A percentile compares a stretch with the other conserved stretches of the same genome.
These are phyloP conservation scores for Lasioglossum baleicum DNA, from an alignment of 1,140 invertebrate genomes.

Conservation along the genomic window DNA sequence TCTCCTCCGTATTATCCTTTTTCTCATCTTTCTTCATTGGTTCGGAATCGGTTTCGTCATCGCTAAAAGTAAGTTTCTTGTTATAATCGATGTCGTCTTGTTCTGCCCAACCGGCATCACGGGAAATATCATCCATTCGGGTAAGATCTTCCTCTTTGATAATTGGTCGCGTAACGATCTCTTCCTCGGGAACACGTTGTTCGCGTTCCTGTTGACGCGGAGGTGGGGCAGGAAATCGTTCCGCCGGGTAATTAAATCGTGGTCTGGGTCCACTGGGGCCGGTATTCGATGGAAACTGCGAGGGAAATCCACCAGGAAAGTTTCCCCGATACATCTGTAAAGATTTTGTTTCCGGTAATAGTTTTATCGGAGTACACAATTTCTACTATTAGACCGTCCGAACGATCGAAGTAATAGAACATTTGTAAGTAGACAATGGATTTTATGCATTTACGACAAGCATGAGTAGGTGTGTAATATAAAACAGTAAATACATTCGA, in stretches of 20 bases:
- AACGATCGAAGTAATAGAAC: not conserved
- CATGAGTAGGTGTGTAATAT: too few relatives aligned
- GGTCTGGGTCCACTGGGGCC: conserved; percentile 73
- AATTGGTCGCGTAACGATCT: conserved; percentile 86
- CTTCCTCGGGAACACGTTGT: conserved; percentile 71
- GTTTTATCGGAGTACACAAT: not conserved
- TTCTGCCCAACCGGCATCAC: conserved; percentile 93
- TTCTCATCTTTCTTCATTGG: conserved; percentile 61
- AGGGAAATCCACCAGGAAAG: conserved; percentile 75
- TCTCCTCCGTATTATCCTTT: conserved; percentile 66
- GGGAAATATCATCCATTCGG: conserved; percentile 93
- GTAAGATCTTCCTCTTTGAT: conserved; percentile 95
- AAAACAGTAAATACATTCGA: too few relatives aligned
- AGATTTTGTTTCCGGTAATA: not conserved
- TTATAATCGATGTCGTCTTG: conserved; percentile 97
- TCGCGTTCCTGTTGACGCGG: conserved; percentile 68
- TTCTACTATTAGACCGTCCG: not conserved
- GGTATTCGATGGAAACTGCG: conserved; percentile 76
- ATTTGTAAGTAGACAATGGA: too few relatives aligned
- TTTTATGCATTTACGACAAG: too few relatives aligned
- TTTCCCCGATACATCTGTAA: conserved; percentile 78
- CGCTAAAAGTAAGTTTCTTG: conserved; percentile 96
- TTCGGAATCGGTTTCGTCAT: conserved; percentile 86
- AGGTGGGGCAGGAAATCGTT: conserved; percentile 69
- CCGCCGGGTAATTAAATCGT: conserved; percentile 77